phyloP scores from a whole-genome alignment of 2,888 invertebrate genomes.

The Hypolimnas misippus region DNA sequence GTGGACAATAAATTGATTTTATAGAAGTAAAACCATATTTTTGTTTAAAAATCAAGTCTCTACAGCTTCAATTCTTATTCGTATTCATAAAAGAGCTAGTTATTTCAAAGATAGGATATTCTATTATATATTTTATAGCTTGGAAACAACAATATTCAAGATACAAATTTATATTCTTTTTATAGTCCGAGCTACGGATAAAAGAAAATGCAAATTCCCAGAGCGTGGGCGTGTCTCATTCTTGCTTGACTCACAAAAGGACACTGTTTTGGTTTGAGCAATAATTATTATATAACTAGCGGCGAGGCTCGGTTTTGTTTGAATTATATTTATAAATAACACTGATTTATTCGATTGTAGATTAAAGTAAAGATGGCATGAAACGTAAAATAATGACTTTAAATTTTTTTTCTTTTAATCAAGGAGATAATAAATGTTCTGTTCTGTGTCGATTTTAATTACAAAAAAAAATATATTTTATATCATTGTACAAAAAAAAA shows the following conservation, averaged over 20 bases:
- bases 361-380: no score
- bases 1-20: no score
- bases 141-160: neutral
- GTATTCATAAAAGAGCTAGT: neutral
- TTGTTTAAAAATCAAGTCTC: no score
- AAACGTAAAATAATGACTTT: no score
- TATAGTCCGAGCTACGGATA: constrained; percentile 16
- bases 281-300: constrained; percentile 37
- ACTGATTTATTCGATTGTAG: neutral
- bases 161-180: constrained; percentile 19
- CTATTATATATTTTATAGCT: constrained; percentile 2
- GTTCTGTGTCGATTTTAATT: no score
- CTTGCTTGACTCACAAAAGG: constrained; percentile 56
- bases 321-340: neutral
- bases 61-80: no score
- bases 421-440: no score
- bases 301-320: neutral
- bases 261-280: constrained; percentile 29
- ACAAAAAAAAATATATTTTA: no score
- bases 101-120: neutral
- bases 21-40: no score
- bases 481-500: no score
- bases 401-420: no score
- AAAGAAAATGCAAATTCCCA: constrained; percentile 65
- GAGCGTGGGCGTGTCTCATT: constrained; percentile 65